Evolutionary conservation across 2,888 invertebrate species (phyloP), one percentile per base, ranked within the genome.

Genomic region (Pardosa pseudoannulata): DNA sequence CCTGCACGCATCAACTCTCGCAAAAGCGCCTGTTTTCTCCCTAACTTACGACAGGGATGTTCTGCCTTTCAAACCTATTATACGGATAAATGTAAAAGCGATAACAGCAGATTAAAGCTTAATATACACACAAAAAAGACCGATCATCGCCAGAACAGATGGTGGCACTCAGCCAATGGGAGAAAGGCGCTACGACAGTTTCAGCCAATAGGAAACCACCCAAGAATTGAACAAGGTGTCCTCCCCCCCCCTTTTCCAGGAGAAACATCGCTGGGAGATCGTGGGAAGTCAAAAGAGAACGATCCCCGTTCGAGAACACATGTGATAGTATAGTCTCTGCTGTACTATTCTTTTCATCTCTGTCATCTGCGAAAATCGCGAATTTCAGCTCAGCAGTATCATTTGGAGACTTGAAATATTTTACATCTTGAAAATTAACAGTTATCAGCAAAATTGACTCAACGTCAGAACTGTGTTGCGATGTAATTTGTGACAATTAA

Each of bases 61-160:
- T 68, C 23, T 39, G 39, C 36, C 81, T 74, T 81, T 81, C 65
- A 73, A 41, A 23, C 13, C 41, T 56, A 67, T 81, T 75, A 64
- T 71, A 46, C 27, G 75, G 82, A 82, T 75, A 82, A 82, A 70
- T 75, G 71, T 64, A 75, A 82, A 82, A 28, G 82, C 70, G 82
- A 82, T 75, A 82, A 82, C 82, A 71, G 64, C 46, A 82, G 82
- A 82, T 82, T 82, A 82, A 67, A 74, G 74, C 74, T 74, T 31
- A 19, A 62, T 64, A 79, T 46, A 67, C 32, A 46, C n/a, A 68
- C 9, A 68, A 39, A 67, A 68, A 68, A 68, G 68, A 39, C 13
- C 11, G n/a, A 36, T 68, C 39, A 23, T 39, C 23, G 36, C 13
- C 7, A n/a, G 56, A 73, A 67, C 78, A 78, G 78, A 78, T 78